Conservation (phyloP, 2,888 invertebrate genomes). For the Amblyteles armatorius region DNA sequence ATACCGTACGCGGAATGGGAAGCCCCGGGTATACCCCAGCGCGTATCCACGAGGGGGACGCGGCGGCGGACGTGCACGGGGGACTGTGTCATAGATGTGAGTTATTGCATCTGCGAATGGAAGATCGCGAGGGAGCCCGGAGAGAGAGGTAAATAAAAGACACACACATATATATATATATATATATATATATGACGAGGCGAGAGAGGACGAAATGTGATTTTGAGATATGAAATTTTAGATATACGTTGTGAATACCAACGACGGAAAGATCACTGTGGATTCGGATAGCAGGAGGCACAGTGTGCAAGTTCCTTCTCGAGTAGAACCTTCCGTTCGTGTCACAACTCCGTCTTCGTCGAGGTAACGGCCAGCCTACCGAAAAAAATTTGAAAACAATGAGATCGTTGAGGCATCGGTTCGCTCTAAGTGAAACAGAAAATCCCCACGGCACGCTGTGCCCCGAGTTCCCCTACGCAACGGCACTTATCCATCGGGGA, state of each 20-base stretch:
- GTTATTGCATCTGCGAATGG: constrained; percentile 53
- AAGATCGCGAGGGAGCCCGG: constrained; percentile 21
- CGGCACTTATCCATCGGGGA: not conserved
- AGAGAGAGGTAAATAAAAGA: constrained; percentile 43
- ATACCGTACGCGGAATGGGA: constrained; percentile 27
- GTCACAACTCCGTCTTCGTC: not conserved
- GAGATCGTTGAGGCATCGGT: no score
- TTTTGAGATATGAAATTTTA: constrained; percentile 51
- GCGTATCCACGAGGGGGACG: constrained; percentile 6
- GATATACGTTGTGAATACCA: constrained; percentile 40
- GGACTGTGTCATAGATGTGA: constrained; percentile 49
- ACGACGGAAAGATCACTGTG: constrained; percentile 18
- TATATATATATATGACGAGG: constrained; percentile 22
- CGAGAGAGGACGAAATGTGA: constrained; percentile 9
- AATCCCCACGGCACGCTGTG: not conserved
- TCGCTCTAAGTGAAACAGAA: no score
- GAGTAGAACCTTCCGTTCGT: not conserved
- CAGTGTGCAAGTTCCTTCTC: not conserved
- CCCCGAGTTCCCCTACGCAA: not conserved
- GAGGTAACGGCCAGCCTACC: no score
- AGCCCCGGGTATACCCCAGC: not conserved
- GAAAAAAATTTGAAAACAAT: no score
- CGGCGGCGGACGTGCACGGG: constrained; percentile 24
- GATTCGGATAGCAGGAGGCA: not conserved
- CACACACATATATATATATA: constrained; percentile 20